A percentile compares a stretch with the other conserved stretches of the same genome.
phyloP scores from a whole-genome alignment of 92 coral and sea anemone species.

The Porites evermanni region DNA sequence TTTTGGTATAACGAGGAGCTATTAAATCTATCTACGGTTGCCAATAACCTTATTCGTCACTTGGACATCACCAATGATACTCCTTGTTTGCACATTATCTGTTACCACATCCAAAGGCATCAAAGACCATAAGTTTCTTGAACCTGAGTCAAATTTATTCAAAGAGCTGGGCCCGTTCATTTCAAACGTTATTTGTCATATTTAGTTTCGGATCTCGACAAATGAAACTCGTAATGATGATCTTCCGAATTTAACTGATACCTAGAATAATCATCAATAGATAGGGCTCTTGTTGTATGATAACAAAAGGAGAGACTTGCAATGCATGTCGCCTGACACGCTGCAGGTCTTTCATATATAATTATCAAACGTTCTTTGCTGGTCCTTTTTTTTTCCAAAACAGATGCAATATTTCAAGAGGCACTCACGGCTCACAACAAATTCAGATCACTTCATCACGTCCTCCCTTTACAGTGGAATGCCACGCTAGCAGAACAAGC shows the following conservation, averaged over 20 bases:
- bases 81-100: neutral
- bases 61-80: neutral
- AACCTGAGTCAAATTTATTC: too few species aligned
- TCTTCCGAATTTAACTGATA: neutral
- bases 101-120: too few species aligned
- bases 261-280: neutral
- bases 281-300: neutral
- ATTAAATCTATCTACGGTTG: too few species aligned
- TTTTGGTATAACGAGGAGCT: too few species aligned
- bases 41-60: too few species aligned
- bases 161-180: too few species aligned
- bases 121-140: too few species aligned
- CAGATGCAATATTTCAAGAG: constrained; percentile 86
- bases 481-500: constrained; percentile 80
- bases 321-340: too few species aligned
- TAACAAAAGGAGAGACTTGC: too few species aligned
- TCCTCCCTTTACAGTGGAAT: constrained; percentile 85
- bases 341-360: neutral
- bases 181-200: too few species aligned
- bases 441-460: constrained; percentile 81
- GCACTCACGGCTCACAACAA: constrained; percentile 83
- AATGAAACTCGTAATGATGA: too few species aligned
- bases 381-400: neutral
- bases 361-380: neutral
- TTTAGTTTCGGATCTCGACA: too few species aligned